Conservation (phyloP, 2,888 invertebrate species). For the Nemotelus pantherinus region DNA sequence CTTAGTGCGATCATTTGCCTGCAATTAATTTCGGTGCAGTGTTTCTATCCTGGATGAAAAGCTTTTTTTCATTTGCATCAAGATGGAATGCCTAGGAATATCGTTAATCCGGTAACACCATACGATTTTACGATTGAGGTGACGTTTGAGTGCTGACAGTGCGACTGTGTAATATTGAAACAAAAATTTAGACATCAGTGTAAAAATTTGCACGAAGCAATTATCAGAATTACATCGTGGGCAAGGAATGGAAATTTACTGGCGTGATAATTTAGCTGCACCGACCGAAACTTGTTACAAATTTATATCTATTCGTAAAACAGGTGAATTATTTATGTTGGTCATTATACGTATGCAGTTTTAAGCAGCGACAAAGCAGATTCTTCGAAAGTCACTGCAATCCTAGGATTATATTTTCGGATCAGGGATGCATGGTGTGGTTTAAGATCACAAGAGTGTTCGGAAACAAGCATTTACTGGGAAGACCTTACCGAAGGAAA, state of each 20-base stretch:
- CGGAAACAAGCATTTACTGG: constrained; percentile 93
- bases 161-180: too few relatives aligned
- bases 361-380: constrained; percentile 89
- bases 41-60: too few relatives aligned
- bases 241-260: constrained; percentile 98
- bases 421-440: constrained; percentile 97
- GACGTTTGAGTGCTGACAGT: too few relatives aligned
- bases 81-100: too few relatives aligned
- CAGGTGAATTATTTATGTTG: constrained; percentile 95
- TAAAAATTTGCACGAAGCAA: constrained; percentile 86
- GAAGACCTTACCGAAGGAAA: constrained; percentile 98
- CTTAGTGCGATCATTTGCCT: too few relatives aligned
- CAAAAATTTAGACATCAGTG: constrained; percentile 55
- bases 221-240: constrained; percentile 92
- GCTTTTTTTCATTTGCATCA: neutral
- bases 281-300: constrained; percentile 95
- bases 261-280: constrained; percentile 94
- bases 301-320: constrained; percentile 93
- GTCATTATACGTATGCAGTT: constrained; percentile 92
- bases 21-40: too few relatives aligned
- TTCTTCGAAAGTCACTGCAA: constrained; percentile 83
- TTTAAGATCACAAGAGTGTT: constrained; percentile 88
- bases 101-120: too few relatives aligned
- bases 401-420: constrained; percentile 94
- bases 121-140: too few relatives aligned